Conservation (phyloP, 2,888 invertebrate species). For the Poecilus cupreus region DNA sequence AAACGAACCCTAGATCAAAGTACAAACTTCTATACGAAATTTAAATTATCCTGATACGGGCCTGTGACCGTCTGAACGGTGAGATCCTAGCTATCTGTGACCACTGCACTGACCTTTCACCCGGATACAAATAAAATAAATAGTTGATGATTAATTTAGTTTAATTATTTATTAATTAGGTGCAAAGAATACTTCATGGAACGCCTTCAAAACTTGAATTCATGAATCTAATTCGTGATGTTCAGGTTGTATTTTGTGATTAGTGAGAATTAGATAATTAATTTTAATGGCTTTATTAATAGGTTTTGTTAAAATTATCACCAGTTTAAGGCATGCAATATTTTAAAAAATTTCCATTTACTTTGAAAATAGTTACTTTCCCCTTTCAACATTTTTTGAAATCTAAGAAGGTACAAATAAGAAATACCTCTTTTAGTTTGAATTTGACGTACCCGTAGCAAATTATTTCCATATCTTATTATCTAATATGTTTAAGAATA, state of each 20-base stretch:
- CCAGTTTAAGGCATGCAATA: too few relatives aligned
- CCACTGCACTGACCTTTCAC: slow-evolving; percentile 16
- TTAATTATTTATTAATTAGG: slow-evolving; percentile 14
- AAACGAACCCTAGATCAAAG: not conserved
- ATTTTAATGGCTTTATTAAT: too few relatives aligned
- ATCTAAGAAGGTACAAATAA: too few relatives aligned
- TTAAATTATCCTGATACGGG: not conserved
- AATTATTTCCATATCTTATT: too few relatives aligned
- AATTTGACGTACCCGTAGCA: too few relatives aligned
- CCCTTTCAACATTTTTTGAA: too few relatives aligned
- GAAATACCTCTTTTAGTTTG: too few relatives aligned
- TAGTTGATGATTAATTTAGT: not conserved
- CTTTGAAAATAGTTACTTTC: too few relatives aligned
- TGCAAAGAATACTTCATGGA: not conserved
- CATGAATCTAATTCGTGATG: not conserved
- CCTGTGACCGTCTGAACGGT: not conserved
- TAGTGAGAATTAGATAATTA: not conserved
- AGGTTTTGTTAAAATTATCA: too few relatives aligned
- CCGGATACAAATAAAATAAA: slow-evolving; percentile 28
- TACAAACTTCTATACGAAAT: not conserved
- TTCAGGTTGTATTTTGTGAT: not conserved
- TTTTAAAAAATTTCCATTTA: too few relatives aligned
- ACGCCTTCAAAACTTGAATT: too few relatives aligned
- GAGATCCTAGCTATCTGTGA: slow-evolving; percentile 1
- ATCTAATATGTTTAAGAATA: too few relatives aligned